Evolutionary conservation across 2,113 vertebrate species (phyloP).

Genomic region (Probosciger aterrimus): DNA sequence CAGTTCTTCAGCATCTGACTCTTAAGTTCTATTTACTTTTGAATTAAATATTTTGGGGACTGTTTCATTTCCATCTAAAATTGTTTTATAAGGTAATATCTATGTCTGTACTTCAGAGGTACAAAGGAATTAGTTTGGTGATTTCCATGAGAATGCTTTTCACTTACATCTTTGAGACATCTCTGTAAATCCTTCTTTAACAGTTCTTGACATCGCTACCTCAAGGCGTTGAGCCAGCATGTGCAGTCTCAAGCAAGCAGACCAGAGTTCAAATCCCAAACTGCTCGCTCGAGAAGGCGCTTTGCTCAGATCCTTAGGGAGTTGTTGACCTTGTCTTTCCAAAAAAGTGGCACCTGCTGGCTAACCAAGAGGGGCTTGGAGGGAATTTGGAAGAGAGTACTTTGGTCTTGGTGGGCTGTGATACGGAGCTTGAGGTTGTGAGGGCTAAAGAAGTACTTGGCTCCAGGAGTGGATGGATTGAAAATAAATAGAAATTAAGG

Average conservation of each 20-base stretch:
- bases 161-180: not conserved
- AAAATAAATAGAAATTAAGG: not conserved
- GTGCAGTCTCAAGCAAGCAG: not conserved
- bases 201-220: slow-evolving; percentile 37
- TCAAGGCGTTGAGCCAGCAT: slow-evolving; percentile 20
- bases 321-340: slow-evolving; percentile 41
- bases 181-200: slow-evolving; percentile 29
- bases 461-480: not conserved
- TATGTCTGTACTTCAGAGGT: not conserved
- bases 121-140: not conserved
- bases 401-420: not conserved
- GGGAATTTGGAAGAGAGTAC: not conserved
- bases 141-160: slow-evolving; percentile 5
- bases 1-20: not conserved
- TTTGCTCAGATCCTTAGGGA: slow-evolving; percentile 36
- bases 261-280: not conserved
- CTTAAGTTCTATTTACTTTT: not conserved
- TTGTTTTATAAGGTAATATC: not conserved
- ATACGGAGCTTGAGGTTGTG: not conserved
- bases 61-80: not conserved
- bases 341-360: slow-evolving; percentile 10
- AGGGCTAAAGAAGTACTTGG: not conserved
- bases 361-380: not conserved
- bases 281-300: not conserved
- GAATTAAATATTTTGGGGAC: not conserved